Conservation (phyloP, 2,113 vertebrate species). For the Apeltes quadracus region DNA sequence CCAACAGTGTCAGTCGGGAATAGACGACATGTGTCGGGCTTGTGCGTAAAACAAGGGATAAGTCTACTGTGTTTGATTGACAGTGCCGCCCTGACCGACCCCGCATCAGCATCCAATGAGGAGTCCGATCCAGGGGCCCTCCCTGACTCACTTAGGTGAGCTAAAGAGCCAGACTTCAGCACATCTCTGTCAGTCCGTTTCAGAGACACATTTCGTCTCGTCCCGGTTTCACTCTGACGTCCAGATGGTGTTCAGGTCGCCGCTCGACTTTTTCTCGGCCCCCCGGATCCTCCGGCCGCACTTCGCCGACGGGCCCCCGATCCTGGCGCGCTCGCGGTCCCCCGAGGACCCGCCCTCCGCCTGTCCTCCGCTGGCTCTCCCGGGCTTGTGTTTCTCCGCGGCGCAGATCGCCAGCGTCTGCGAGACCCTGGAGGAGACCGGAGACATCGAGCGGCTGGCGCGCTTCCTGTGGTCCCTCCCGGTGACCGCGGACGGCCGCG, state of each 20-base stretch:
- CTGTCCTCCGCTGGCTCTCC: constrained; percentile 54
- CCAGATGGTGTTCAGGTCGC: constrained; percentile 97
- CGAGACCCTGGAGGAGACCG: constrained; percentile 98
- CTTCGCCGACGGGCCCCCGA: constrained; percentile 86
- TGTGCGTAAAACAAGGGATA: constrained; percentile 75
- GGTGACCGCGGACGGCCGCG: constrained; percentile 91
- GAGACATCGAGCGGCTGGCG: constrained; percentile 96
- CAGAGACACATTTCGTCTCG: neutral
- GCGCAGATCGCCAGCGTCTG: constrained; percentile 98
- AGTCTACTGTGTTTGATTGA: constrained; percentile 90
- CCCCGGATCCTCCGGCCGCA: constrained; percentile 93
- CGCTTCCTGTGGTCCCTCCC: constrained; percentile 98
- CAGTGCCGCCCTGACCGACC: constrained; percentile 90
- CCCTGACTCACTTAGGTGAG: constrained; percentile 87
- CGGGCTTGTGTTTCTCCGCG: constrained; percentile 92
- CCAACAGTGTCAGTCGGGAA: neutral
- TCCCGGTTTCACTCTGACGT: constrained; percentile 53
- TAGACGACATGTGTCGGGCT: constrained; percentile 13
- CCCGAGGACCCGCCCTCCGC: constrained; percentile 85
- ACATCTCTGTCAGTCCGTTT: constrained; percentile 70
- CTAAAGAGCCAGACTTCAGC: constrained; percentile 88
- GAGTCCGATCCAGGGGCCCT: constrained; percentile 88
- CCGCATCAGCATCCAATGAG: constrained; percentile 94
- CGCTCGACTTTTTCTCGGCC: constrained; percentile 91
- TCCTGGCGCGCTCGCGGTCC: constrained; percentile 83